phyloP scores from a whole-genome alignment of 1,140 invertebrate genomes.

The Heliconius hermathena region DNA sequence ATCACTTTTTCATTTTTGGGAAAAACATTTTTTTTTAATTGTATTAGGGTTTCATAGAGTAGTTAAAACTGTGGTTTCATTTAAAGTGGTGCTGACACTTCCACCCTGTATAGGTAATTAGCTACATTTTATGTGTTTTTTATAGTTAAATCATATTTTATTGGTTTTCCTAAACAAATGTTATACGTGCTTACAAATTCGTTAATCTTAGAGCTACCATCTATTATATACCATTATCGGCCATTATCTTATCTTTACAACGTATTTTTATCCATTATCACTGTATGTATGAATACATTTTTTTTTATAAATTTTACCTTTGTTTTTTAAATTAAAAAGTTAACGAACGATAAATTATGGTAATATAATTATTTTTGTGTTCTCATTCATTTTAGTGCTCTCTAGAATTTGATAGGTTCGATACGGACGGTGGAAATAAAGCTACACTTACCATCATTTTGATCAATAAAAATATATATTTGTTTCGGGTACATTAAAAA shows the following conservation, averaged over 20 bases:
- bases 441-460: slow-evolving; percentile 10
- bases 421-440: slow-evolving; percentile 25
- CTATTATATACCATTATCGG: neutral
- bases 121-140: too few relatives aligned
- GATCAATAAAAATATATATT: neutral
- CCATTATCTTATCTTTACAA: neutral
- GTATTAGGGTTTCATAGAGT: too few relatives aligned
- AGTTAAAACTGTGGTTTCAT: too few relatives aligned
- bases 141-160: neutral
- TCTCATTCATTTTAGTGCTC: slow-evolving; percentile 15
- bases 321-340: neutral
- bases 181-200: neutral
- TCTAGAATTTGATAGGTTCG: slow-evolving; percentile 4
- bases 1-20: too few relatives aligned
- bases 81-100: too few relatives aligned
- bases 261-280: neutral
- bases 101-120: too few relatives aligned
- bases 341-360: neutral
- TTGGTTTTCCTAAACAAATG: neutral
- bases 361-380: neutral
- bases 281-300: neutral
- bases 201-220: neutral
- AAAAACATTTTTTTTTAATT: too few relatives aligned
- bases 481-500: neutral
- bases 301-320: neutral